Conservation (phyloP, 2,888 invertebrate species). For the Drosophila differens region DNA sequence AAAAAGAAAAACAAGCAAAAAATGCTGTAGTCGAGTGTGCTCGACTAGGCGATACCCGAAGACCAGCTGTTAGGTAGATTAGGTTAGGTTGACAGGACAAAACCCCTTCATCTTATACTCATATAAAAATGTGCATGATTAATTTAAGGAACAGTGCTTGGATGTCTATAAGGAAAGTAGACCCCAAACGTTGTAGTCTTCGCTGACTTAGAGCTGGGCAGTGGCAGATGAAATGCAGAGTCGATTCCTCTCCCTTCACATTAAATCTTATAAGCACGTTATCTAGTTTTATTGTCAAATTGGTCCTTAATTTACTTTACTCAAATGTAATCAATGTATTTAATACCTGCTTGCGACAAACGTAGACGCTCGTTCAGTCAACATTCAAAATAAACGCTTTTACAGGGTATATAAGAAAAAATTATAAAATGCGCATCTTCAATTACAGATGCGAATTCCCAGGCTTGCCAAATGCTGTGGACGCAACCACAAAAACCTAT, state of each 20-base stretch:
- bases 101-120: neutral
- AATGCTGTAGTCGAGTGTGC: neutral
- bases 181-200: neutral
- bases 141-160: neutral
- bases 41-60: neutral
- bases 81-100: neutral
- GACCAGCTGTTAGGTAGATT: neutral
- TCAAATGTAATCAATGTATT: neutral
- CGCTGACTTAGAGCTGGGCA: neutral
- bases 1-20: conserved; percentile 16
- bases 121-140: neutral
- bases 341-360: neutral
- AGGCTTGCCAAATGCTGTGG: conserved; percentile 24
- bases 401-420: conserved; percentile 12
- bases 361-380: neutral
- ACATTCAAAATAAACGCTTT: neutral
- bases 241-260: neutral
- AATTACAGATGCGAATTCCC: conserved; percentile 69
- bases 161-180: too few relatives aligned
- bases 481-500: conserved; percentile 11
- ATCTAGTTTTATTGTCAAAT: neutral
- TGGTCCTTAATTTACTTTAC: neutral
- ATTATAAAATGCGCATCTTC: conserved; percentile 51
- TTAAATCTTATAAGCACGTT: neutral
- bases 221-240: neutral